Conservation (phyloP, 2,888 invertebrate species). For the Eupithecia insigniata region DNA sequence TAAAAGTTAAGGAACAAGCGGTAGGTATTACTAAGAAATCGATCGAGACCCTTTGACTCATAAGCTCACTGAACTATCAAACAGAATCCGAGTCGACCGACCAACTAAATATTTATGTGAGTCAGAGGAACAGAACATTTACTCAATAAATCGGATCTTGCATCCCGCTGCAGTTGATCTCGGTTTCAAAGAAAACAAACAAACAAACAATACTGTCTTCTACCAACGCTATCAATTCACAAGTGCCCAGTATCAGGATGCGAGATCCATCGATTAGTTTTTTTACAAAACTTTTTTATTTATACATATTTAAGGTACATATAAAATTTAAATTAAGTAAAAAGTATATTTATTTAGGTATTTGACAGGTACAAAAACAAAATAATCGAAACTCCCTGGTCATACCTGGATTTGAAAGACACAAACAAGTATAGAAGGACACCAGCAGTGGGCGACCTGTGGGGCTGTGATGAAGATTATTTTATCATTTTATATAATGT, state of each 20-base stretch:
- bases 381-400: neutral
- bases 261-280: slow-evolving; percentile 2
- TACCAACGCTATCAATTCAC: slow-evolving; percentile 62
- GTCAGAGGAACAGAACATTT: slow-evolving; percentile 27
- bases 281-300: neutral
- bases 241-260: slow-evolving; percentile 52
- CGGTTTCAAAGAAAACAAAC: slow-evolving; percentile 44
- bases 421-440: neutral
- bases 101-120: slow-evolving; percentile 33
- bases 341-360: neutral
- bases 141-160: slow-evolving; percentile 37
- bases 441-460: neutral
- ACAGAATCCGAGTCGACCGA: slow-evolving; percentile 16
- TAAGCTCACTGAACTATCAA: slow-evolving; percentile 7
- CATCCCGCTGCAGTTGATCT: slow-evolving; percentile 38
- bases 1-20: neutral
- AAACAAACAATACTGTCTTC: slow-evolving; percentile 41
- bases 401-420: neutral
- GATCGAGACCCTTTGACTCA: neutral
- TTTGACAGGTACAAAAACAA: neutral
- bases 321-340: too few species aligned
- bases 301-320: neutral
- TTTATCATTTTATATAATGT: neutral
- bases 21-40: neutral
- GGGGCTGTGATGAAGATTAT: neutral